These are phyloP conservation scores for Ophthalmolycus amberensis DNA, from an alignment of 2,113 vertebrate genomes.

Conservation along the genomic window DNA sequence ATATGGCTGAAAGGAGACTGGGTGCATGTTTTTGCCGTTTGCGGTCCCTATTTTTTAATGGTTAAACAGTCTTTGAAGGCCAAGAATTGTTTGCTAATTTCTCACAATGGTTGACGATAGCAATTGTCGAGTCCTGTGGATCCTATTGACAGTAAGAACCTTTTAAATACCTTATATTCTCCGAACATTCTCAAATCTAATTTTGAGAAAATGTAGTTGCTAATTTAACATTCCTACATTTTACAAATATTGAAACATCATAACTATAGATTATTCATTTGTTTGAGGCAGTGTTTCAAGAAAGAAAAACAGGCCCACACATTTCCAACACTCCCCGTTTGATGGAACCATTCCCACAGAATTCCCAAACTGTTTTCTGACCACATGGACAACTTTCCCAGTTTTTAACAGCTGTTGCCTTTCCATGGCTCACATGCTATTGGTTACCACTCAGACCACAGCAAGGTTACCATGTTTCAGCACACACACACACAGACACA, in stretches of 20 bases:
- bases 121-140: neutral
- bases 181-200: neutral
- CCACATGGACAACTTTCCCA: constrained; percentile 44
- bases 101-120: neutral
- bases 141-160: neutral
- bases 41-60: too few relatives aligned
- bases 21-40: neutral
- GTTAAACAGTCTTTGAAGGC: neutral
- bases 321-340: constrained; percentile 1
- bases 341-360: neutral
- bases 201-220: neutral
- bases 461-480: constrained; percentile 6
- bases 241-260: neutral
- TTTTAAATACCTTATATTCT: neutral
- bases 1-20: neutral
- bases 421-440: constrained; percentile 25
- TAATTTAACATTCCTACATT: neutral
- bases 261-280: neutral
- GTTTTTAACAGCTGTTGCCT: constrained; percentile 27
- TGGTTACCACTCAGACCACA: constrained; percentile 44
- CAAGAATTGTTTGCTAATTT: neutral
- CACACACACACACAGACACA: constrained; percentile 22
- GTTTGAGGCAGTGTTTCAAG: constrained; percentile 9
- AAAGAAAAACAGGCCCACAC: neutral
- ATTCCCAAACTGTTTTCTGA: constrained; percentile 24